Evolutionary conservation across 2,797 vertebrate genomes (phyloP), one percentile per base, ranked within the genome.

Genomic region (Gymnodraco acuticeps): DNA sequence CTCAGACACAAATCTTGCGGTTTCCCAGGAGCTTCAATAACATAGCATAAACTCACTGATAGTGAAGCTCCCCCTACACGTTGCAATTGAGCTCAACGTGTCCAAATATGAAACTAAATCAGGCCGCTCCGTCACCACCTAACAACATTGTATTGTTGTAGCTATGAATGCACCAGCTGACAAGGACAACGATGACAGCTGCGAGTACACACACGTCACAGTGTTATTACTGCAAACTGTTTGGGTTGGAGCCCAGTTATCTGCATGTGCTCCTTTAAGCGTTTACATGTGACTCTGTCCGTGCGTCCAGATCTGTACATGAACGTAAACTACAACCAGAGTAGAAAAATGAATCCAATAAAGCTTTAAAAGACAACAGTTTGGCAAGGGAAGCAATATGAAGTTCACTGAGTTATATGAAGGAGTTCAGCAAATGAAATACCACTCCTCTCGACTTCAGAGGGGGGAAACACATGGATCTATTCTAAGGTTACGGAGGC

Each of bases 161-260:
- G 59, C n/a, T 4, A 54, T 50, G 71, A 73, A 75, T 68, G 63
- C 52, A 70, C 87, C 79, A 80, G 56, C 82, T 80, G 81, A 88
- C 72, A 83, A 82, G 62, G 58, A 79, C 77, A 80, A 77, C 0
- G 70, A 77, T 81, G 84, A 89, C 85, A 85, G 77, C 77, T 67
- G 67, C 51, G n/a, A 75, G 79, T 51, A 45, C 52, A 70, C 75
- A 73, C 77, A 83, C 10, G 64, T 70, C 79, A 54, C 53, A 0
- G 17, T 89, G 83, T 92, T 91, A 86, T 86, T 78, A 89, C 77
- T 84, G 79, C 71, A 86, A 90, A 87, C 84, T 69, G 75, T 80
- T 80, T 73, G 66, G 60, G 64, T 76, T 68, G 15, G 58, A 73
- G 75, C 51, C 50, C 23, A 27, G 31, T 10, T 81, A 55, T 62